Percentiles rank a stretch among this genome's conserved stretches.
Conservation (phyloP, 2,797 vertebrate species). For the Hoplostethus atlanticus region DNA sequence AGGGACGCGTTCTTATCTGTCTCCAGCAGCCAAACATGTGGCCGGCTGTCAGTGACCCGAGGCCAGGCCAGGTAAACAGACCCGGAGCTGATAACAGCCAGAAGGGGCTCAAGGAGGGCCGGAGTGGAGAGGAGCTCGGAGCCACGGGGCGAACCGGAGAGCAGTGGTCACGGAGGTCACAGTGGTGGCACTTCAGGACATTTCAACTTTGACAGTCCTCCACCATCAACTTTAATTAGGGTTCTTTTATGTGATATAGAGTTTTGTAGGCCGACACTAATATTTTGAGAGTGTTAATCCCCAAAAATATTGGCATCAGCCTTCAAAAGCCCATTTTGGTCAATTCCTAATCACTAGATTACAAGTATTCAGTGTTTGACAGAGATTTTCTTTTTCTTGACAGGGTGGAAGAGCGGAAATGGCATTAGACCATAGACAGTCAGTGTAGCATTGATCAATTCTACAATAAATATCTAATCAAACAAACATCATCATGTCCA, state of each 20-base stretch:
- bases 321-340: no score
- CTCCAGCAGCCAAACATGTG: constrained; percentile 79
- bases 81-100: constrained; percentile 74
- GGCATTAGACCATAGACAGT: no score
- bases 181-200: constrained; percentile 12
- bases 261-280: neutral
- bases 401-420: no score
- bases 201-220: constrained; percentile 22
- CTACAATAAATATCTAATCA: no score
- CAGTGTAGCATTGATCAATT: no score
- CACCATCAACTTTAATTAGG: constrained; percentile 11
- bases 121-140: constrained; percentile 32
- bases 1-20: constrained; percentile 86
- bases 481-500: no score
- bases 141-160: constrained; percentile 56
- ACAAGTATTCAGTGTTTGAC: no score
- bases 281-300: no score
- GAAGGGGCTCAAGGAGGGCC: constrained; percentile 53
- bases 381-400: no score
- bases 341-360: no score
- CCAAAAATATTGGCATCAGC: no score
- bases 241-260: neutral
- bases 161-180: constrained; percentile 55
- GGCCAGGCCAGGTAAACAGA: constrained; percentile 83
- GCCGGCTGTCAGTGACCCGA: constrained; percentile 78